These are phyloP conservation scores for Crambe crambe DNA, from an alignment of 37 sponge, comb jelly and placozoan species.

Conservation along the genomic window DNA sequence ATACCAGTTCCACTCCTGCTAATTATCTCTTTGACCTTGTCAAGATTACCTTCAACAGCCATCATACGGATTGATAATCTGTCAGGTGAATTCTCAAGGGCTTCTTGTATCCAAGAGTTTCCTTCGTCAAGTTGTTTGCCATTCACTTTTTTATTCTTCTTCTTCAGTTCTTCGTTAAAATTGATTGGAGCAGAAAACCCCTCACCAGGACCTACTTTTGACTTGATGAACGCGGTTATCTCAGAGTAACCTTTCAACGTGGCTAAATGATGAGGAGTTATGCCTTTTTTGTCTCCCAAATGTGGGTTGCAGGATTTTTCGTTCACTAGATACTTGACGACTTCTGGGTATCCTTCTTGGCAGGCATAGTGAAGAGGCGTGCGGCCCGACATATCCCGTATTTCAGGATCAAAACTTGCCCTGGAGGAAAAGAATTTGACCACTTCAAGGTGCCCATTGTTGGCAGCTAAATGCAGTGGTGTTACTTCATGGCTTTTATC, in stretches of 20 bases:
- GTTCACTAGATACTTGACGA: slow-evolving; percentile 36
- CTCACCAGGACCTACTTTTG: not conserved
- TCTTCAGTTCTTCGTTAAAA: too few species aligned
- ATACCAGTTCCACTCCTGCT: slow-evolving; percentile 3
- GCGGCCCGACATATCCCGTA: slow-evolving; percentile 31
- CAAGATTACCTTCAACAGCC: slow-evolving; percentile 46
- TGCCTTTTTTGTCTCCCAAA: slow-evolving; percentile 32
- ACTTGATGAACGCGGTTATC: slow-evolving; percentile 52
- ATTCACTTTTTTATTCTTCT: not conserved
- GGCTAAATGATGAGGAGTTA: slow-evolving; percentile 68
- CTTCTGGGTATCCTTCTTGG: slow-evolving; percentile 52
- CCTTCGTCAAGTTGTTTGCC: not conserved
- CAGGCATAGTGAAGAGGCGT: slow-evolving; percentile 74
- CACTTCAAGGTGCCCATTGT: slow-evolving; percentile 41
- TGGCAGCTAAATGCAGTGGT: slow-evolving; percentile 46
- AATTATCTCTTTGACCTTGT: slow-evolving; percentile 12
- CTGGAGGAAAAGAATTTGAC: slow-evolving; percentile 33
- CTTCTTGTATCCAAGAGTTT: slow-evolving; percentile 9
- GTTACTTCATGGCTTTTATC: slow-evolving; percentile 27
- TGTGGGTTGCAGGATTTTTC: slow-evolving; percentile 11
- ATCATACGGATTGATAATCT: slow-evolving; percentile 18
- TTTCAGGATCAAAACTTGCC: slow-evolving; percentile 14
- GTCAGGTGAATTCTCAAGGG: slow-evolving; percentile 21
- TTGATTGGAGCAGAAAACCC: not conserved
- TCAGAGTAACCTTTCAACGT: slow-evolving; percentile 52